These are phyloP conservation scores for Anableps anableps DNA, from an alignment of 2,797 vertebrate genomes.

Conservation along the genomic window DNA sequence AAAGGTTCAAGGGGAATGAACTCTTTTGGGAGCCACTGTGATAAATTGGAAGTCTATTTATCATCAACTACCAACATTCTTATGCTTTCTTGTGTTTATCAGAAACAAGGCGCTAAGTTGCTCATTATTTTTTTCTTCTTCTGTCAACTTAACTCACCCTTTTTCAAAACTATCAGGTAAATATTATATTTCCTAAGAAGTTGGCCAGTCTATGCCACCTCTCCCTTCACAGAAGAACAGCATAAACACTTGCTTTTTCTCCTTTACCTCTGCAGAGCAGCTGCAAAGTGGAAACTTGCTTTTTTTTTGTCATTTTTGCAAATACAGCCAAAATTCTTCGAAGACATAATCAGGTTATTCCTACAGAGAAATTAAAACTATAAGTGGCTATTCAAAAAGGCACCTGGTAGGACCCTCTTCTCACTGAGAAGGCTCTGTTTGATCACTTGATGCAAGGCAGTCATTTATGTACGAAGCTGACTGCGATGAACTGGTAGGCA, in stretches of 20 bases:
- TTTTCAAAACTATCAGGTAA: neutral
- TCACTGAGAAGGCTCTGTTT: neutral
- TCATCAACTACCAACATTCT: neutral
- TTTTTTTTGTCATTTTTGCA: neutral
- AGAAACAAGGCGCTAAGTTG: neutral
- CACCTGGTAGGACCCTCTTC: neutral
- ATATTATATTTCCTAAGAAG: neutral
- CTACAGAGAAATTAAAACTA: conserved; percentile 1
- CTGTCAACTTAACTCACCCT: neutral
- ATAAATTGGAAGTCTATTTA: neutral
- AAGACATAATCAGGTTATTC: neutral
- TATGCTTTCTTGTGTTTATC: neutral
- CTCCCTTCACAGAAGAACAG: neutral
- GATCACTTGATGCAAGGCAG: neutral
- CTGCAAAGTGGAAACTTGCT: conserved; percentile 11
- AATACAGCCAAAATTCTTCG: neutral
- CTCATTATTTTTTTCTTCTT: neutral
- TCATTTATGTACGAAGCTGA: neutral
- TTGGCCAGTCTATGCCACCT: neutral
- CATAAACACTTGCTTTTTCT: neutral
- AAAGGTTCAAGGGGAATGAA: neutral
- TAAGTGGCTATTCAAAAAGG: neutral
- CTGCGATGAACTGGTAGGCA: neutral
- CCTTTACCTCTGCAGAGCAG: conserved; percentile 2
- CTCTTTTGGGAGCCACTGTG: neutral